A percentile compares a stretch with the other conserved stretches of the same genome.
These are phyloP conservation scores for Sisyra nigra DNA, from an alignment of 2,888 invertebrate species.

Conservation along the genomic window DNA sequence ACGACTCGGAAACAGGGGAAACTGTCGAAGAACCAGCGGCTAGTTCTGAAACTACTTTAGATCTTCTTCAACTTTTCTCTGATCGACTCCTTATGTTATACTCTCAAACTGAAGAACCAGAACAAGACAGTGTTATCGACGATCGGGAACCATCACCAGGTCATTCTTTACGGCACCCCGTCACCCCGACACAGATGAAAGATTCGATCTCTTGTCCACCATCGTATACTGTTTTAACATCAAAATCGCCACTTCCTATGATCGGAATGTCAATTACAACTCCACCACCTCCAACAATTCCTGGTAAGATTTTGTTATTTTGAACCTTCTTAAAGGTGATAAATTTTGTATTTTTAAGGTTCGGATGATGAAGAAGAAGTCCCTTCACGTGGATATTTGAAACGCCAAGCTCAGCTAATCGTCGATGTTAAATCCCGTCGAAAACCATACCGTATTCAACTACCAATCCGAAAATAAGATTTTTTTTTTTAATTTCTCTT, in stretches of 20 bases:
- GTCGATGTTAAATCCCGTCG: constrained; percentile 68
- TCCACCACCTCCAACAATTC: background rate
- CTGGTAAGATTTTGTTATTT: no score
- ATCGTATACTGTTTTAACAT: constrained; percentile 6
- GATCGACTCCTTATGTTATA: background rate
- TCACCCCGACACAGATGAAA: background rate
- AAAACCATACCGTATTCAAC: constrained; percentile 43
- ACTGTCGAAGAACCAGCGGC: constrained; percentile 1
- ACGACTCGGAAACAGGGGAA: background rate
- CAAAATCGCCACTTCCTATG: constrained; percentile 4
- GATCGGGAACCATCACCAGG: background rate
- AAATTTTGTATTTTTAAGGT: no score
- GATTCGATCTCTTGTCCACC: background rate
- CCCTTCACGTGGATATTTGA: constrained; percentile 60
- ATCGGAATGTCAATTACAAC: background rate
- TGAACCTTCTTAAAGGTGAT: no score
- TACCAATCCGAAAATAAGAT: constrained; percentile 16
- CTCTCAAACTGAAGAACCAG: background rate
- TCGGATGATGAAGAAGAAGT: constrained; percentile 75
- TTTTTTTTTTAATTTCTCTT: no score
- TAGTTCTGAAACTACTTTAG: background rate
- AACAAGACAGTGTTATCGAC: background rate
- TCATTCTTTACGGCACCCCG: no score
- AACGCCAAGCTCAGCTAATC: constrained; percentile 68
- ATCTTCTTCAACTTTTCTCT: background rate